Evolutionary conservation across 2,113 vertebrate species (phyloP).

Genomic region (Cavia porcellus): DNA sequence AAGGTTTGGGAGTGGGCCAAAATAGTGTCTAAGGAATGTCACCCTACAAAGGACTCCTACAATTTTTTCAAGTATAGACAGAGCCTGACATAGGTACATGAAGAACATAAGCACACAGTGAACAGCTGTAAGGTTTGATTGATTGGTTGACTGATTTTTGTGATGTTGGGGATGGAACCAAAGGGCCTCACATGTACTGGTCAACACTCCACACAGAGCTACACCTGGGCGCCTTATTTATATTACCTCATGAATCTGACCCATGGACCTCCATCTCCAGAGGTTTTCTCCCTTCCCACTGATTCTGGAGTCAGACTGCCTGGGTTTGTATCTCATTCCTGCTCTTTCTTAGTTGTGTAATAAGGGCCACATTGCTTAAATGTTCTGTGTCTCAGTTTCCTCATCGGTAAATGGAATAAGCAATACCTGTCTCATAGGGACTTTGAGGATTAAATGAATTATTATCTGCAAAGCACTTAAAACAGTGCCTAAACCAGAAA

Average conservation of each 20-base stretch:
- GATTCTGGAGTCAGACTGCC: not conserved
- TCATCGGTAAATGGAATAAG: slow-evolving; percentile 39
- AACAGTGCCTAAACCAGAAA: not conserved
- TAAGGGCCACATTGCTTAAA: not conserved
- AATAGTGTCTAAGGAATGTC: not conserved
- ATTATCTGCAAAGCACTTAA: slow-evolving; percentile 36
- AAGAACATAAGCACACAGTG: not conserved
- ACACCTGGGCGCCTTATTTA: not conserved
- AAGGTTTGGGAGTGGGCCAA: not conserved
- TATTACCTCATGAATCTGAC: not conserved
- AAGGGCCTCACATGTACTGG: not conserved
- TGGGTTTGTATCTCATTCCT: slow-evolving; percentile 31
- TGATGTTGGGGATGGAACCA: not conserved
- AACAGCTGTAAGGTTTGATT: not conserved
- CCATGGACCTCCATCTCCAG: not conserved
- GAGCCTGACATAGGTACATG: not conserved
- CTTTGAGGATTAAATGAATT: not conserved
- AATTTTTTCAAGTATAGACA: not conserved
- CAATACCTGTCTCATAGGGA: not conserved
- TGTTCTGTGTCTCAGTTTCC: slow-evolving; percentile 7
- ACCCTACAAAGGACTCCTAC: not conserved
- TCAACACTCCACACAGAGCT: not conserved
- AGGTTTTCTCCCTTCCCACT: not conserved
- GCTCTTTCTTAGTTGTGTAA: not conserved
- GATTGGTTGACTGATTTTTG: not conserved